Base-by-base conservation (phyloP, 2,113 vertebrate species). In the Archilochus colubris region DNA sequence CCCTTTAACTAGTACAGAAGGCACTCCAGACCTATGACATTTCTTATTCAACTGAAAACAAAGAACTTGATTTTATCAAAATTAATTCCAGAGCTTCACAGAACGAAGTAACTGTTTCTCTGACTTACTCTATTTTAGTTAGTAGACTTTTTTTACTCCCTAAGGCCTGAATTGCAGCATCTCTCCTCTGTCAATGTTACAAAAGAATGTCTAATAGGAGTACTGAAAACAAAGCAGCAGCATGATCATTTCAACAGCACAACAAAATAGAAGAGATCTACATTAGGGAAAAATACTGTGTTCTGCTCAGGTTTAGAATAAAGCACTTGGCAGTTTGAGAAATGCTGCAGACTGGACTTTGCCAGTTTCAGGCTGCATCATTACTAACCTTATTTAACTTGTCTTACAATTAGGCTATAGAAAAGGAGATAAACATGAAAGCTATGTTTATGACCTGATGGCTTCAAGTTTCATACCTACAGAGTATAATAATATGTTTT, bases 1-100 rank as follows among this genome's bases (percentile, higher is more conserved):
- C 40, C 76, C 57, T 93, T 87, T 76, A 91, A 77, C 48, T 19
- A 82, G 69, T 28, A 89, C 27, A 85, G 63, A 90, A 84, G 67
- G 73, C 68, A 40, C 59, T 87, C 72, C 62, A 81, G 72, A 90
- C 50, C 78, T 43, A 1, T 66, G 62, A 85, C 74, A 91, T 89
- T 91, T 93, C 76, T 82, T 75, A 85, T 91, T 95, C 84, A 87
- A 77, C 63, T 62, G 85, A 70, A 89, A 94, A 95, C 87, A 95
- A 85, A 94, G 87, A 68, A 76, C 77, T 82, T 92, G 75, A 79
- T 97, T 92, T 96, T 94, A 93, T 94, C 85, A 93, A 82, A 94
- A 93, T 81, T 87, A 83, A 85, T 93, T 91, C 93, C 24, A 69
- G 85, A 91, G 75, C 91, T 94, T 87, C 59, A 82, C 69, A 96